Percentiles rank a stretch among this genome's conserved stretches.
These are phyloP conservation scores for Acrocephalus kingi DNA, from an alignment of 2,113 vertebrate genomes.

Conservation along the genomic window DNA sequence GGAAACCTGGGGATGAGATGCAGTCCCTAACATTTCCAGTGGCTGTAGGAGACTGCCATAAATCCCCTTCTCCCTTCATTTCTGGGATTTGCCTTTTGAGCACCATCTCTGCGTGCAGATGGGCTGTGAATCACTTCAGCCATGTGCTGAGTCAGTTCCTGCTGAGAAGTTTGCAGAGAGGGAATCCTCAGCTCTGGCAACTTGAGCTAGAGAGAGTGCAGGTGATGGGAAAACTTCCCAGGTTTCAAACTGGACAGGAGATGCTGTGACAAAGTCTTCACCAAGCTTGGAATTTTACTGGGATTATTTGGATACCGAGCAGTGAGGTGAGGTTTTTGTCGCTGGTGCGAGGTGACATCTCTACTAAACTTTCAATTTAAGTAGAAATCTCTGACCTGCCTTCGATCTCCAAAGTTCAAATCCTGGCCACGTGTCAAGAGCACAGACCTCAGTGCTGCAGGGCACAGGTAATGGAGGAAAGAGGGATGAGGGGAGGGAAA, in stretches of 20 bases:
- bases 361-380: neutral
- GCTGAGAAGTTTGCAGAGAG: neutral
- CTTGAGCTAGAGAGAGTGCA: neutral
- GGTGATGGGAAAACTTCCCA: neutral
- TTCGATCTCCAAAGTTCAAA: neutral
- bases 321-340: neutral
- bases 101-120: rapidly evolving
- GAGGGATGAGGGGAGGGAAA: neutral
- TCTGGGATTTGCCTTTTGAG: neutral
- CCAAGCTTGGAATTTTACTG: neutral
- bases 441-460: neutral
- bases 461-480: neutral
- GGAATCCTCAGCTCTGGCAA: neutral
- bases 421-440: rapidly evolving
- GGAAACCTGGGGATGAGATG: neutral
- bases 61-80: neutral
- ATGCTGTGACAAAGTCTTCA: neutral
- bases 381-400: neutral
- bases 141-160: neutral
- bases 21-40: neutral
- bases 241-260: neutral
- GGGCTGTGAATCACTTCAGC: neutral
- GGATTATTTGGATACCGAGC: rapidly evolving
- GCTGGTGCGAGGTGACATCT: neutral
- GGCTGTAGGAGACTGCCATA: neutral